Conservation (phyloP, 2,113 vertebrate genomes). For the Nasalis larvatus region DNA sequence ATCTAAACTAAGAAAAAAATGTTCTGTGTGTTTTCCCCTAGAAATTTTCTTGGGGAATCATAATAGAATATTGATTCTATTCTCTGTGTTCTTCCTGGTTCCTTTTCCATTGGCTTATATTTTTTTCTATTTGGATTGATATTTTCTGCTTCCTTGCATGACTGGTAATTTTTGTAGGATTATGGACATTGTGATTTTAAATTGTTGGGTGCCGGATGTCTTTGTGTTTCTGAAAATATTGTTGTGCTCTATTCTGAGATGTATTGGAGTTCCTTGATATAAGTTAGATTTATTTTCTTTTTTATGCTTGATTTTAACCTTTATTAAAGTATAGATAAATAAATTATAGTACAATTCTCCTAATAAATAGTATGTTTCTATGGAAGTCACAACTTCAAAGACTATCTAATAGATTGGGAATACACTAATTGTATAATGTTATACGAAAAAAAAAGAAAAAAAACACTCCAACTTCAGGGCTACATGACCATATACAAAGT, state of each 20-base stretch:
- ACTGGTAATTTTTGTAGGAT: background rate
- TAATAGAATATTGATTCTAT: background rate
- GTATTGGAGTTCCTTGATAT: background rate
- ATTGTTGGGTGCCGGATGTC: background rate
- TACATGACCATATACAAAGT: rapidly evolving
- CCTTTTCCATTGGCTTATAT: background rate
- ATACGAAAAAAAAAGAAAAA: background rate
- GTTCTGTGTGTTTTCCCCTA: too few relatives aligned
- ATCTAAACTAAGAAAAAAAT: too few relatives aligned
- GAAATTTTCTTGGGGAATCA: too few relatives aligned
- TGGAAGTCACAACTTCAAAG: background rate
- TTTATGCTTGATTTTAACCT: background rate
- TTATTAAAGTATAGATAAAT: background rate
- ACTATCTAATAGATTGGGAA: rapidly evolving
- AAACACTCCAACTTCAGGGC: too few relatives aligned
- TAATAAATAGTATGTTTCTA: background rate
- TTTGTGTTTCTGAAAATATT: background rate
- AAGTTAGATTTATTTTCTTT: background rate
- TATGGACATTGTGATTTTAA: background rate
- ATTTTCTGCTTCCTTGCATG: background rate
- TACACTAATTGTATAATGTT: background rate
- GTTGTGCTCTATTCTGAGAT: background rate
- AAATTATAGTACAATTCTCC: background rate
- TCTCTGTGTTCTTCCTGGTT: background rate
- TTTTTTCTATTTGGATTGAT: background rate